phyloP scores from a whole-genome alignment of 2,888 invertebrate species.

The Saturnia pavonia region DNA sequence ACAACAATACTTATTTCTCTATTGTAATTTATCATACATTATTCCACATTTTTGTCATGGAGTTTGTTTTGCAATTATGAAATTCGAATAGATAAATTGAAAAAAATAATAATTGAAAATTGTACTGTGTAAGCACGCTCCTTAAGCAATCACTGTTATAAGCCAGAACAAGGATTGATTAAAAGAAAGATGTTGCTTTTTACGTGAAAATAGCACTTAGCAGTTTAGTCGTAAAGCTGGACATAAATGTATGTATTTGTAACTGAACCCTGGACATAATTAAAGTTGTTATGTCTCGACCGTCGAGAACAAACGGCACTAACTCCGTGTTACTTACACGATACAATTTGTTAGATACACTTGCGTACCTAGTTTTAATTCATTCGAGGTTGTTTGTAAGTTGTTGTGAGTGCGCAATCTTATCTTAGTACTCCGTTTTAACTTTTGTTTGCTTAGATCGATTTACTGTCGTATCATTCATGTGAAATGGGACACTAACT shows the following conservation, averaged over 20 bases:
- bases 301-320: slow-evolving; percentile 6
- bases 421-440: background rate
- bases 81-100: no score
- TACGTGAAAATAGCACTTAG: background rate
- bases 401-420: background rate
- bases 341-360: slow-evolving; percentile 2
- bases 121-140: no score
- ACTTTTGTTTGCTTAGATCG: background rate
- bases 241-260: background rate
- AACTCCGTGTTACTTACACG: slow-evolving; percentile 12
- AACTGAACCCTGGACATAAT: background rate
- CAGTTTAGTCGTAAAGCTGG: background rate
- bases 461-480: background rate
- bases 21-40: no score
- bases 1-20: no score
- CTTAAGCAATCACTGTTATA: background rate
- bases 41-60: no score
- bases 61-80: no score
- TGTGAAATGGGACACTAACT: background rate
- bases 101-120: no score
- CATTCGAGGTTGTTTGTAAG: slow-evolving; percentile 11
- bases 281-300: background rate
- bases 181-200: slow-evolving; percentile 1
- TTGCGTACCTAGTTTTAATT: slow-evolving; percentile 9
- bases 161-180: background rate